phyloP scores from a whole-genome alignment of 2,797 vertebrate species.

The Acanthurus lineatus region DNA sequence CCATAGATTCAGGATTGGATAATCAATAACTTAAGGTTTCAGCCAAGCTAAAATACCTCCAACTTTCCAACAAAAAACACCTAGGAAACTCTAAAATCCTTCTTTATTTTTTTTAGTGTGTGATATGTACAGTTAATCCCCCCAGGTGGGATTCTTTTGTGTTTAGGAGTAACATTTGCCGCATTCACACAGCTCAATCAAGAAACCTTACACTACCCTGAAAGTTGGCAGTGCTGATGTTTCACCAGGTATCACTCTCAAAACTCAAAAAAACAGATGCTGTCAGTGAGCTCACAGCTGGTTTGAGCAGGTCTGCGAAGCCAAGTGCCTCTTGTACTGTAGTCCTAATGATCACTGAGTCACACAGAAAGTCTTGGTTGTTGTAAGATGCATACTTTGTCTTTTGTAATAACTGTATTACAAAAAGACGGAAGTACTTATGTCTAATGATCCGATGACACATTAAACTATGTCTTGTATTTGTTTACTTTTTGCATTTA shows the following conservation, averaged over 20 bases:
- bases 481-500: not conserved
- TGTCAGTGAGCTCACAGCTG: not conserved
- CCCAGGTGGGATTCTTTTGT: not conserved
- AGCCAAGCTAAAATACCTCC: not conserved
- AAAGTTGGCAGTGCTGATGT: not conserved
- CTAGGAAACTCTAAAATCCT: not conserved
- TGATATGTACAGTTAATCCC: not conserved
- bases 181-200: not conserved
- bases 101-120: not conserved
- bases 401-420: conserved; percentile 14
- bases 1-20: not conserved
- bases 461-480: not conserved
- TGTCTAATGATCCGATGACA: not conserved
- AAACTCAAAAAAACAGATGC: not conserved
- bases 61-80: not conserved
- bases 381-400: conserved; percentile 6
- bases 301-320: conserved; percentile 16
- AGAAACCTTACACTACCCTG: not conserved
- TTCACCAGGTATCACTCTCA: conserved; percentile 10
- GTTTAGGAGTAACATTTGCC: not conserved
- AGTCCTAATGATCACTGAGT: conserved; percentile 11
- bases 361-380: conserved; percentile 18
- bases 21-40: not conserved
- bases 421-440: conserved; percentile 3
- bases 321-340: conserved; percentile 1